Base-by-base conservation (phyloP, 1,140 invertebrate species). In the Zaprionus ghesquierei region DNA sequence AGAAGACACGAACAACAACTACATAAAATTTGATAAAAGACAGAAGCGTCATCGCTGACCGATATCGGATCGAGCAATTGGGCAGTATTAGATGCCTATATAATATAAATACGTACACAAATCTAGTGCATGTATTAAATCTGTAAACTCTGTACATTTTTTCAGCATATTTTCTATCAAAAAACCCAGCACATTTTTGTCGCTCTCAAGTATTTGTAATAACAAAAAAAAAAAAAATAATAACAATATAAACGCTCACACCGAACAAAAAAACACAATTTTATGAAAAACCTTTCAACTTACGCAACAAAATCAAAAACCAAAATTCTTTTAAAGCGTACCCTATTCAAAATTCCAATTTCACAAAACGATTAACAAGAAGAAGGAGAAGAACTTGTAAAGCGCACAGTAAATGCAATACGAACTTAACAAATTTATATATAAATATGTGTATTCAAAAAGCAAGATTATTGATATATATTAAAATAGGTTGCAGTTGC, bases 41-140 rank as follows among this genome's bases (percentile, higher is more conserved):
- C 78, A 89, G 80, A 89, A 87, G 84, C 86, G 86, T 89, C 82
- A 64, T 77, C 69, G 87, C 87, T 81, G 75, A 87, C 87, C 87
- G 87, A 90, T 90, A 90, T 89, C 84, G 84, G 84, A 89, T 89
- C 69, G 20, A 75, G 55, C 33, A 70, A 53, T 54, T 41, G 22
- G 46, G 60, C 33, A 44, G n/a, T 38, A n/a, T n/a, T n/a, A 6
- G 33, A 64, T 51, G 66, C 53, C 66, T 35, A 6, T 35, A 6
- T 20, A 27, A 56, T 15, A 70, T 53, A 75, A 35, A 78, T 62
- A 63, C 35, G 51, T 66, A 62, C n/a, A 74, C 60, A 86, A 71
- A 72, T 65, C 65, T 63, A 65, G 66, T 78, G 60, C 50, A 72
- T 82, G 73, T 89, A 79, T 89, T 76, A 69, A 49, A 77, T n/a